Conservation (phyloP, 2,888 invertebrate species). For the Erebia ligea region DNA sequence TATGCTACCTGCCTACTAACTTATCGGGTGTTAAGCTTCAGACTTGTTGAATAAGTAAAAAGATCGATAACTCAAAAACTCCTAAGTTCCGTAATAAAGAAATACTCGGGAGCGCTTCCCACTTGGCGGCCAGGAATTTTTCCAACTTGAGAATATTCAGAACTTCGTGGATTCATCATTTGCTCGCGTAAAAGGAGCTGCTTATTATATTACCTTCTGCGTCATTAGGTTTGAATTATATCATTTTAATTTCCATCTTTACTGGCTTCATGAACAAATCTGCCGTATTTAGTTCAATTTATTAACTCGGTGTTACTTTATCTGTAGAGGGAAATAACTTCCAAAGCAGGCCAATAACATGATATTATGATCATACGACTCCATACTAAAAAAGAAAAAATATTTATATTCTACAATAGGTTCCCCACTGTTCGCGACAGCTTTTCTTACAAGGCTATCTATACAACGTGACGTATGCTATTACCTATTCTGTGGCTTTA, state of each 20-base stretch:
- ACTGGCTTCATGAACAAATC: not conserved
- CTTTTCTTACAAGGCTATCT: too few relatives aligned
- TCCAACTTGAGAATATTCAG: conserved; percentile 65
- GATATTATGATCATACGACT: too few relatives aligned
- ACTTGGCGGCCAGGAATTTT: conserved; percentile 63
- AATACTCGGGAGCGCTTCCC: conserved; percentile 72
- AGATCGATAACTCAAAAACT: conserved; percentile 72
- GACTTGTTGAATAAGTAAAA: conserved; percentile 54
- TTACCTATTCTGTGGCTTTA: too few relatives aligned
- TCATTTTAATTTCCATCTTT: conserved; percentile 1
- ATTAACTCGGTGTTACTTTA: too few relatives aligned
- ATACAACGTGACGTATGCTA: too few relatives aligned
- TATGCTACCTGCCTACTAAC: not conserved
- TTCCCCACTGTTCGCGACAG: too few relatives aligned
- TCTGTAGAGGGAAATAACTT: too few relatives aligned
- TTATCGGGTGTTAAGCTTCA: conserved; percentile 42
- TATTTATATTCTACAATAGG: too few relatives aligned
- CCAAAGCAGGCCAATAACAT: too few relatives aligned
- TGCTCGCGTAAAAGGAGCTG: conserved; percentile 52
- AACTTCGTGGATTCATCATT: conserved; percentile 71
- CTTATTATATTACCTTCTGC: conserved; percentile 19
- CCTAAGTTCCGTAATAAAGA: conserved; percentile 71
- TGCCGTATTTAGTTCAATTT: too few relatives aligned
- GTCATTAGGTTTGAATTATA: conserved; percentile 29
- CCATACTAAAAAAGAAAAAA: too few relatives aligned